A percentile compares a stretch with the other conserved stretches of the same genome.
phyloP scores from a whole-genome alignment of 2,797 vertebrate genomes.

The Tokudaia tokunoshimensis region DNA sequence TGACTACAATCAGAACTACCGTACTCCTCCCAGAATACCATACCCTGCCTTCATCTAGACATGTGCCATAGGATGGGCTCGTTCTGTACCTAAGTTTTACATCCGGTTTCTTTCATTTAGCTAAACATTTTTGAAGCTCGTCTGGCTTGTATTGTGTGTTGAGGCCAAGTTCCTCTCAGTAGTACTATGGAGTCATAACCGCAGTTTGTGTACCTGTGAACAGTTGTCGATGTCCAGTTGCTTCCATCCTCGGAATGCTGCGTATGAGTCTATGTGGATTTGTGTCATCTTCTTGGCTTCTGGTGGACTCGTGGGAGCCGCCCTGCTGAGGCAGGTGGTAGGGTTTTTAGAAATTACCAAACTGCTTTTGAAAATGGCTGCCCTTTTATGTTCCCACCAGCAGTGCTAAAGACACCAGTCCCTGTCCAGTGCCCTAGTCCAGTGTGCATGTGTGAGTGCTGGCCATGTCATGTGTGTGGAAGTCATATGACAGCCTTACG shows the following conservation, averaged over 20 bases:
- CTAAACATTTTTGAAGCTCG: background rate
- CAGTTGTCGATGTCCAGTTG: background rate
- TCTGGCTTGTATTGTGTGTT: background rate
- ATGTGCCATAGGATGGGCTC: background rate
- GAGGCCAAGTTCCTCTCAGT: background rate
- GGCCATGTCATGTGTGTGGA: background rate
- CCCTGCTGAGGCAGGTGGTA: background rate
- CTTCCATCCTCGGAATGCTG: background rate
- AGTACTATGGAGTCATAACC: background rate
- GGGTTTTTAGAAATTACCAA: background rate
- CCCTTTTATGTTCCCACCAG: background rate
- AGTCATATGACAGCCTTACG: background rate
- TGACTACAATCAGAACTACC: background rate
- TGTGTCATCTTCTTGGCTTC: background rate
- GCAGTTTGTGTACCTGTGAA: background rate
- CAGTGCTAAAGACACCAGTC: background rate
- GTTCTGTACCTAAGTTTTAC: background rate
- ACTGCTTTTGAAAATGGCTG: background rate
- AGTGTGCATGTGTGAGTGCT: background rate
- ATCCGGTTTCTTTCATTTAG: background rate
- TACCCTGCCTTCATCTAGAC: background rate
- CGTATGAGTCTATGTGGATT: background rate
- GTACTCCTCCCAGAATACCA: background rate
- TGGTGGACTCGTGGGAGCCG: background rate
- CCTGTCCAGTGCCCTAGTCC: background rate